Percentiles rank a stretch among this genome's conserved stretches.
Evolutionary conservation across 1,140 invertebrate genomes (phyloP).

Genomic region (Lordiphosa collinella): DNA sequence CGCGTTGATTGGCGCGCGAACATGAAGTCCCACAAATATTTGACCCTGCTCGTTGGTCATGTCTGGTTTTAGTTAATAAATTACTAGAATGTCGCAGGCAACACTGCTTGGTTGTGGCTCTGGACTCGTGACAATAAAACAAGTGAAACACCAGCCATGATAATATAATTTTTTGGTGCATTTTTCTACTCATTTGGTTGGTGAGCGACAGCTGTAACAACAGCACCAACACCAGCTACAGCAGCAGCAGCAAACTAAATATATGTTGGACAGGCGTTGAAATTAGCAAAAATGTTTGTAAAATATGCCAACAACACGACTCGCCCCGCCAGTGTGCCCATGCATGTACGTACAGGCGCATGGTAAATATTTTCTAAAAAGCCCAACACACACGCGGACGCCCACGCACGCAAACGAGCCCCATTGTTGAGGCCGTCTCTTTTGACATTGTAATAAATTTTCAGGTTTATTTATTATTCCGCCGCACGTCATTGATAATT

Average conservation of each 20-base stretch:
- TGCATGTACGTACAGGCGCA: conserved; percentile 8
- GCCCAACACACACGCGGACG: conserved; percentile 6
- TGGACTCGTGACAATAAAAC: conserved; percentile 18
- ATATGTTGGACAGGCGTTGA: conserved; percentile 54
- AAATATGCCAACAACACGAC: conserved; percentile 47
- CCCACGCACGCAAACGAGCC: conserved; percentile 33
- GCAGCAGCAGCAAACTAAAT: conserved; percentile 26
- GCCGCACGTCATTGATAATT: conserved; percentile 76
- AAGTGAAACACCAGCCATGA: conserved; percentile 25
- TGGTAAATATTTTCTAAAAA: conserved; percentile 55
- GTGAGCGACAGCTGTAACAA: conserved; percentile 48
- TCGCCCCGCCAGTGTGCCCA: conserved; percentile 1
- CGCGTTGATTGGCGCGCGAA: background rate
- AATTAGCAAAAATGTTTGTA: conserved; percentile 56
- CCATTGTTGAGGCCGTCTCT: conserved; percentile 55
- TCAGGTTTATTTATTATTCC: conserved; percentile 73
- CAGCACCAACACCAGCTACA: conserved; percentile 12
- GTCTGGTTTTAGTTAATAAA: conserved; percentile 63
- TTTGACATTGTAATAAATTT: conserved; percentile 75
- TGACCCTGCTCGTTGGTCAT: conserved; percentile 23
- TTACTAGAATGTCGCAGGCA: conserved; percentile 57
- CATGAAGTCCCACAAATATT: conserved; percentile 49
- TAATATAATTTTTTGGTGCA: conserved; percentile 58
- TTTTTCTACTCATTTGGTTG: conserved; percentile 27
- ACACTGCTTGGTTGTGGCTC: background rate